Evolutionary conservation across 2,888 invertebrate genomes (phyloP).

Genomic region (Cataglyphis altisquamis): DNA sequence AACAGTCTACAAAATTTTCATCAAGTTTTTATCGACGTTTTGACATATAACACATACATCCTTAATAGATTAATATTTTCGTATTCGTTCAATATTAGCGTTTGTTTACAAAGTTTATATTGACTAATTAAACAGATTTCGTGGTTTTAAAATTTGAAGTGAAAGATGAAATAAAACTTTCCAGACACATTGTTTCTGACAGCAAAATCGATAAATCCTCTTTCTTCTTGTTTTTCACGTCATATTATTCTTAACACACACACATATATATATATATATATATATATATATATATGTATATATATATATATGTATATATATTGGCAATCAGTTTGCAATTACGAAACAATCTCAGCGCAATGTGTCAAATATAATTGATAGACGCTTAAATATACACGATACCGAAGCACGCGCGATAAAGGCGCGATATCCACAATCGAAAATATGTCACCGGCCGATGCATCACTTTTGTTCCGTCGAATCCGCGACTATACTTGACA

Average conservation of each 20-base stretch:
- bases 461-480: conserved; percentile 51
- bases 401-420: conserved; percentile 2
- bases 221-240: neutral
- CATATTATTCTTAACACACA: neutral
- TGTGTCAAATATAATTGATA: conserved; percentile 8
- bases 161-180: neutral
- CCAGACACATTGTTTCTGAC: no score
- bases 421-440: conserved; percentile 42
- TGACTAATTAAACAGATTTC: neutral
- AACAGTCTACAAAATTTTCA: no score
- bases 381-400: conserved; percentile 33
- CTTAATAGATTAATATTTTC: neutral
- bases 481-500: conserved; percentile 50
- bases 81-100: no score
- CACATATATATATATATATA: neutral
- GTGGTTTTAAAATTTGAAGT: neutral
- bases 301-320: neutral
- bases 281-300: no score
- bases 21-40: no score
- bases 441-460: conserved; percentile 45
- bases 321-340: neutral
- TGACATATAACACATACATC: no score
- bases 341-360: neutral
- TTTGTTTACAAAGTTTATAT: no score
- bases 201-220: neutral